Conservation (phyloP, 2,797 vertebrate species). For the Karalla daura region DNA sequence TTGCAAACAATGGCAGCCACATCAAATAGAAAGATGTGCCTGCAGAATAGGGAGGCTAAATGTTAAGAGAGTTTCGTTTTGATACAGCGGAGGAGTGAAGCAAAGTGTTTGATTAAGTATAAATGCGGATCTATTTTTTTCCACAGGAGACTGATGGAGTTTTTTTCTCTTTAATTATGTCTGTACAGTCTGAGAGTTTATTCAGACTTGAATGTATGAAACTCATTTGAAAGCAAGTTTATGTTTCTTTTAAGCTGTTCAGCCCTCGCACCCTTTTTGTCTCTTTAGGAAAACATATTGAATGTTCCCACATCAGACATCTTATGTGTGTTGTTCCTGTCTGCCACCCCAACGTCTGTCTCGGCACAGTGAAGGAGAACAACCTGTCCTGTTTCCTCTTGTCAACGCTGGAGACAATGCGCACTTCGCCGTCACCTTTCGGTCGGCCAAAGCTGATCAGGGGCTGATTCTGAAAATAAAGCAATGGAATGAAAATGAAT, state of each 20-base stretch:
- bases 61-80: too few relatives aligned
- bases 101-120: too few relatives aligned
- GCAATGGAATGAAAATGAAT: neutral
- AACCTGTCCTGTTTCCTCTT: constrained; percentile 95
- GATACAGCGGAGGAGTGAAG: too few relatives aligned
- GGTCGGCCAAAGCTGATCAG: constrained; percentile 89
- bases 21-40: constrained; percentile 96
- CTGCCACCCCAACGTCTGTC: neutral
- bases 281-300: neutral
- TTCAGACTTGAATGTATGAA: neutral
- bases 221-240: neutral
- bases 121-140: too few relatives aligned
- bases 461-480: constrained; percentile 87
- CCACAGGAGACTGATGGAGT: too few relatives aligned
- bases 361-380: constrained; percentile 13
- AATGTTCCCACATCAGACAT: neutral
- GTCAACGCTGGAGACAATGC: constrained; percentile 88
- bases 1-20: constrained; percentile 93
- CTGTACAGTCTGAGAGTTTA: neutral
- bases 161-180: neutral
- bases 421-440: constrained; percentile 93
- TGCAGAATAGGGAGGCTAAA: constrained; percentile 52
- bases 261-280: neutral
- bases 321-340: neutral
- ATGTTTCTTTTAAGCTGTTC: neutral